phyloP scores from a whole-genome alignment of 2,888 invertebrate species.

The Sipunculus nudus region DNA sequence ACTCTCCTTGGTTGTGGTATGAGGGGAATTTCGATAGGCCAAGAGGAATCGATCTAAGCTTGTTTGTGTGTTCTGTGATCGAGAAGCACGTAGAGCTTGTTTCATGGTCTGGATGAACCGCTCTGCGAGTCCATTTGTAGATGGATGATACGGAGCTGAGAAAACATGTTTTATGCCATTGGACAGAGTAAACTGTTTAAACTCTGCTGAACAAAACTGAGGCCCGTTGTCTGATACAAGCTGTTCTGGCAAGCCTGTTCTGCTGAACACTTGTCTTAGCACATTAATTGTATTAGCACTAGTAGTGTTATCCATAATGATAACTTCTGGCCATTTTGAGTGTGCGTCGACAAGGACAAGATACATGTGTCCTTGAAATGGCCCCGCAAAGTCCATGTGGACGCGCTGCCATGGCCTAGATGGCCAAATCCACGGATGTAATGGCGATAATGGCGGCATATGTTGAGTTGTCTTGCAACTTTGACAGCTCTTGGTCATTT shows the following conservation, averaged over 20 bases:
- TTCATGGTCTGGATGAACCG: neutral
- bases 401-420: conserved; percentile 6
- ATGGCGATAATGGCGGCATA: conserved; percentile 3
- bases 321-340: conserved; percentile 6
- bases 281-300: neutral
- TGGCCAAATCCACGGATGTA: conserved; percentile 1
- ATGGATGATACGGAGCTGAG: conserved; percentile 6
- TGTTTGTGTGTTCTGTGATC: no score
- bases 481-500: neutral
- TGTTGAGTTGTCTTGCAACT: neutral
- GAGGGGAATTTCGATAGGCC: no score
- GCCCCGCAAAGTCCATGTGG: conserved; percentile 8
- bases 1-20: no score
- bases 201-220: conserved; percentile 5
- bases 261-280: neutral
- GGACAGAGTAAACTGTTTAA: neutral
- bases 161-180: conserved; percentile 10
- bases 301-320: neutral
- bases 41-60: no score
- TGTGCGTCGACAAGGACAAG: neutral
- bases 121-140: conserved; percentile 6
- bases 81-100: no score
- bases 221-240: conserved; percentile 17
- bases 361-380: neutral
- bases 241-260: conserved; percentile 5